Evolutionary conservation across 2,113 vertebrate genomes (phyloP).

Genomic region (Balaeniceps rex): DNA sequence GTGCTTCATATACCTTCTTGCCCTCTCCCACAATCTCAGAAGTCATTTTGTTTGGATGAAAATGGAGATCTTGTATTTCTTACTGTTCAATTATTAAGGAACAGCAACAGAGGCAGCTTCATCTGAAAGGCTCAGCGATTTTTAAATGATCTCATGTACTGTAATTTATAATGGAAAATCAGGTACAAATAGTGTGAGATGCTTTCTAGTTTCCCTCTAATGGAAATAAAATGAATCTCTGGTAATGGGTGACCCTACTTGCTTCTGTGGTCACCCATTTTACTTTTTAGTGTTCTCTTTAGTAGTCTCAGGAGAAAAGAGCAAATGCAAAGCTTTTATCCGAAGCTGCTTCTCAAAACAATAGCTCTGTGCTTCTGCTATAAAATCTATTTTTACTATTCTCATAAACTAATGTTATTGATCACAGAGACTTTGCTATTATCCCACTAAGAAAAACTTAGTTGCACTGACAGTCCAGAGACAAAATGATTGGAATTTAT

Average conservation of each 20-base stretch:
- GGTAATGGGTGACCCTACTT: conserved; percentile 57
- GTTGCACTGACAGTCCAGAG: neutral
- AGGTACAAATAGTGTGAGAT: conserved; percentile 42
- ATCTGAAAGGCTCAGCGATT: conserved; percentile 40
- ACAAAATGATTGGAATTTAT: conserved; percentile 7
- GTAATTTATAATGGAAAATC: conserved; percentile 59
- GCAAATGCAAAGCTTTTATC: conserved; percentile 53
- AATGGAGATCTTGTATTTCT: conserved; percentile 45
- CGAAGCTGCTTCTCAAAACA: conserved; percentile 20
- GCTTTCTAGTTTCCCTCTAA: conserved; percentile 53
- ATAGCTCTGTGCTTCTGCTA: neutral
- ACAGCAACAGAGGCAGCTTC: conserved; percentile 2
- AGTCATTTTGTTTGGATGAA: conserved; percentile 35
- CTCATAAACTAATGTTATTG: conserved; percentile 55
- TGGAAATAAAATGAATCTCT: conserved; percentile 63
- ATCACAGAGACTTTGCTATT: conserved; percentile 29
- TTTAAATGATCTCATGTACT: conserved; percentile 58
- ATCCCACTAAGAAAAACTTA: conserved; percentile 1
- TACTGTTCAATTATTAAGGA: conserved; percentile 59
- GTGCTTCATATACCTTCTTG: neutral
- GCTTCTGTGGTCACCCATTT: conserved; percentile 50
- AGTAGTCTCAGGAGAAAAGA: conserved; percentile 35
- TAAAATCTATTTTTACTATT: conserved; percentile 52
- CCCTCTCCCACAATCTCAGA: neutral
- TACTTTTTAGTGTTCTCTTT: conserved; percentile 48